phyloP scores from a whole-genome alignment of 2,113 vertebrate species.

The Bagarius yarrelli region DNA sequence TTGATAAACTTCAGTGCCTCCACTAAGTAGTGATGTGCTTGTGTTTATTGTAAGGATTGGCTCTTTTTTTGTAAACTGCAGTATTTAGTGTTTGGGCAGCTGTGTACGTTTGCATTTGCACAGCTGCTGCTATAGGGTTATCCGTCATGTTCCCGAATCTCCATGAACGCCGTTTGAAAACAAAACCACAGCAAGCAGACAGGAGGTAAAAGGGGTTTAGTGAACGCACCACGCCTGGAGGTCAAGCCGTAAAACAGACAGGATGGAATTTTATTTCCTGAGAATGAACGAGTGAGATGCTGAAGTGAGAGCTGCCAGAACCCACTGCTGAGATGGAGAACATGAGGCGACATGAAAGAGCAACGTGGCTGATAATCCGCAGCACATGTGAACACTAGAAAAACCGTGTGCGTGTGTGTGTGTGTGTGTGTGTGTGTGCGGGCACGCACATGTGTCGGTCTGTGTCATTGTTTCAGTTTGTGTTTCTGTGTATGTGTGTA shows the following conservation, averaged over 20 bases:
- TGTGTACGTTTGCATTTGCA: conserved; percentile 36
- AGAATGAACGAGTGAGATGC: background rate
- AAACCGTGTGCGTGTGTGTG: background rate
- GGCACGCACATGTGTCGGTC: background rate
- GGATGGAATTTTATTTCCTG: conserved; percentile 15
- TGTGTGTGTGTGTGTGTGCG: background rate
- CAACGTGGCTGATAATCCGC: background rate
- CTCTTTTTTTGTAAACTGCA: conserved; percentile 19
- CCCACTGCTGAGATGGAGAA: background rate
- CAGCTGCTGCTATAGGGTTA: conserved; percentile 44
- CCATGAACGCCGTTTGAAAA: conserved; percentile 18
- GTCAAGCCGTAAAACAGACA: conserved; percentile 15
- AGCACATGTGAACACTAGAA: background rate
- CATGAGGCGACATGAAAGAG: conserved; percentile 22
- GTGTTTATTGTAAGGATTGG: conserved; percentile 2
- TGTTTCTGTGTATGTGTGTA: background rate
- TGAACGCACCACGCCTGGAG: background rate
- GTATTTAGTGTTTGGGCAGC: conserved; percentile 27
- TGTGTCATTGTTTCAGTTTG: background rate
- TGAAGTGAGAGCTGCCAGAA: background rate
- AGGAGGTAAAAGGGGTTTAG: conserved; percentile 1
- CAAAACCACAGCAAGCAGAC: conserved; percentile 33
- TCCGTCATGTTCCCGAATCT: conserved; percentile 41
- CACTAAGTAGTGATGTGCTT: conserved; percentile 7
- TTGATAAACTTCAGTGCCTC: too few relatives aligned